phyloP scores from a whole-genome alignment of 2,113 vertebrate genomes.

The Morone chrysops region DNA sequence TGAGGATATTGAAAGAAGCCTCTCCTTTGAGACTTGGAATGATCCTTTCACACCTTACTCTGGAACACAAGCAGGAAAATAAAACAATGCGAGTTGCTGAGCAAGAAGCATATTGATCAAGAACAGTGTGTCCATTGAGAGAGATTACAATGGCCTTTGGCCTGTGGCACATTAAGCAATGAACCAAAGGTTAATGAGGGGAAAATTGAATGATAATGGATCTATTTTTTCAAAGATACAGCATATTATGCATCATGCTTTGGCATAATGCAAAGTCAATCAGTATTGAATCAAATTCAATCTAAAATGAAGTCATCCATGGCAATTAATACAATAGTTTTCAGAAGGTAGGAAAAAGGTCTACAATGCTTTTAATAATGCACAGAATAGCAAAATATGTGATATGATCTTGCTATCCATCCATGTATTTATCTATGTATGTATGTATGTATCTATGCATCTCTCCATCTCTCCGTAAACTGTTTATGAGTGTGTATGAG shows the following conservation, averaged over 20 bases:
- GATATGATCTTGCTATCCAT: not conserved
- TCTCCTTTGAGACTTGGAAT: slow-evolving; percentile 83
- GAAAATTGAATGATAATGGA: slow-evolving; percentile 75
- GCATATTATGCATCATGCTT: slow-evolving; percentile 55
- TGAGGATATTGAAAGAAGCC: slow-evolving; percentile 83
- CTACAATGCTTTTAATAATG: not conserved
- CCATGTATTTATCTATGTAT: not conserved
- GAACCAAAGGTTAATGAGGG: slow-evolving; percentile 82
- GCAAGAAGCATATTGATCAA: slow-evolving; percentile 81
- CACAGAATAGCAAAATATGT: not conserved
- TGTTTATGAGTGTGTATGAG: not conserved
- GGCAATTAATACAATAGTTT: not conserved
- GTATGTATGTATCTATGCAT: not conserved
- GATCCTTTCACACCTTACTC: slow-evolving; percentile 86
- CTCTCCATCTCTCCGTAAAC: no score
- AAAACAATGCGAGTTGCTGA: slow-evolving; percentile 83
- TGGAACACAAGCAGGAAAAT: slow-evolving; percentile 83
- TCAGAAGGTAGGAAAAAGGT: not conserved
- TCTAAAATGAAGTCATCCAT: slow-evolving; percentile 12
- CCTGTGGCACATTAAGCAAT: slow-evolving; percentile 80
- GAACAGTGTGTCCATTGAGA: slow-evolving; percentile 80
- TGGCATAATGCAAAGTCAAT: slow-evolving; percentile 54
- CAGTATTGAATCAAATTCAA: slow-evolving; percentile 42
- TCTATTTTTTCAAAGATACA: slow-evolving; percentile 52
- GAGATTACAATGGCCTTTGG: slow-evolving; percentile 85